A percentile compares a stretch with the other conserved stretches of the same genome.
Conservation (phyloP, 2,113 vertebrate genomes). For the Promerops cafer region DNA sequence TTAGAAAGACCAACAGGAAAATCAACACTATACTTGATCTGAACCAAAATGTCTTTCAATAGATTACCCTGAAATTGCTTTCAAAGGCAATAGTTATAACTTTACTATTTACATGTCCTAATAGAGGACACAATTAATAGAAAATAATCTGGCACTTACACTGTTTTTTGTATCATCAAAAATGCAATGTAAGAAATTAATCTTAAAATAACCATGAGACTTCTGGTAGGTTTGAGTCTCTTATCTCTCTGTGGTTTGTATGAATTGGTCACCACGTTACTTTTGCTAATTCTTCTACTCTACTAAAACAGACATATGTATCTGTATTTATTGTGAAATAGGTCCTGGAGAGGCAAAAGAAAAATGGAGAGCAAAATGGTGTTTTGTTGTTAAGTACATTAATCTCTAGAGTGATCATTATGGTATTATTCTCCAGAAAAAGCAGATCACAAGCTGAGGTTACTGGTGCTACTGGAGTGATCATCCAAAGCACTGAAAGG, state of each 20-base stretch:
- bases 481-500: background rate
- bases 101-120: background rate
- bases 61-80: background rate
- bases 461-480: background rate
- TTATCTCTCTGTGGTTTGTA: background rate
- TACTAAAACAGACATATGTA: background rate
- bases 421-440: background rate
- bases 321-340: background rate
- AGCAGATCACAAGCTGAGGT: background rate
- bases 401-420: background rate
- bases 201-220: background rate
- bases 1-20: background rate
- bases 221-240: background rate
- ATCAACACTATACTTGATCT: background rate
- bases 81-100: background rate
- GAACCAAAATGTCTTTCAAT: background rate
- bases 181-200: background rate
- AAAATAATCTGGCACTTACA: background rate
- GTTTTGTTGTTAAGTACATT: background rate
- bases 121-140: background rate
- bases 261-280: accelerated
- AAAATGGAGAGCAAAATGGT: background rate
- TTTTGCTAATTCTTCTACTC: background rate
- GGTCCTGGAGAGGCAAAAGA: background rate
- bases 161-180: background rate